phyloP scores from a whole-genome alignment of 30 jellyfish, hydroid and myxozoan species.

The Turritopsis dohrnii region DNA sequence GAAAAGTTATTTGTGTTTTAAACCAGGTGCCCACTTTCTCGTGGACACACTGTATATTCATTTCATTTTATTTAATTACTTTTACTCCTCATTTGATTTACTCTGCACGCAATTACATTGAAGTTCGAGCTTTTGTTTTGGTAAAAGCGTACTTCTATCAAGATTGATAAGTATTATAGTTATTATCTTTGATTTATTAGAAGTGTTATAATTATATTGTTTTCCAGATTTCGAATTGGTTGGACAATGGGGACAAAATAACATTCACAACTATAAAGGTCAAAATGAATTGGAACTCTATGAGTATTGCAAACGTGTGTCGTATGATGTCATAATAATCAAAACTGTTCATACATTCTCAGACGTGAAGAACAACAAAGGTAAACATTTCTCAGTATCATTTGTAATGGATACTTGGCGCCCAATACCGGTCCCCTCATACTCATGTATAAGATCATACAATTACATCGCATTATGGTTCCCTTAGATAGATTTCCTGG shows the following conservation, averaged over 20 bases:
- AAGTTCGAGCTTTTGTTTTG: no score
- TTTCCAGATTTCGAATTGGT: slow-evolving; percentile 3
- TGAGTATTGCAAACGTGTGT: slow-evolving; percentile 5
- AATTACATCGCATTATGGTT: neutral
- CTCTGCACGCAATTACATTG: no score
- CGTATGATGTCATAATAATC: slow-evolving; percentile 25
- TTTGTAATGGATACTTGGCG: neutral
- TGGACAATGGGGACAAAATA: slow-evolving; percentile 32
- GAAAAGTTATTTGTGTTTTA: no score
- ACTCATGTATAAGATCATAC: neutral
- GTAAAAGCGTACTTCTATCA: no score
- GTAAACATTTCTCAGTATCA: neutral
- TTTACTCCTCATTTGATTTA: no score
- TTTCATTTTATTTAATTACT: no score
- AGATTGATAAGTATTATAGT: no score
- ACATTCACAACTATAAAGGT: neutral
- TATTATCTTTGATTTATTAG: no score
- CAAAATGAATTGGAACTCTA: neutral
- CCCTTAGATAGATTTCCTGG: slow-evolving; percentile 20
- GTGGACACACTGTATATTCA: no score
- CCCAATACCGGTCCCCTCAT: no score
- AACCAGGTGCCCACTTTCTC: no score
- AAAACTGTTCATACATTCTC: slow-evolving; percentile 5
- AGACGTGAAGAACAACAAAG: slow-evolving; percentile 9
- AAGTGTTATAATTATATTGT: no score